Conservation (phyloP, 2,113 vertebrate genomes). For the Nerophis ophidion region DNA sequence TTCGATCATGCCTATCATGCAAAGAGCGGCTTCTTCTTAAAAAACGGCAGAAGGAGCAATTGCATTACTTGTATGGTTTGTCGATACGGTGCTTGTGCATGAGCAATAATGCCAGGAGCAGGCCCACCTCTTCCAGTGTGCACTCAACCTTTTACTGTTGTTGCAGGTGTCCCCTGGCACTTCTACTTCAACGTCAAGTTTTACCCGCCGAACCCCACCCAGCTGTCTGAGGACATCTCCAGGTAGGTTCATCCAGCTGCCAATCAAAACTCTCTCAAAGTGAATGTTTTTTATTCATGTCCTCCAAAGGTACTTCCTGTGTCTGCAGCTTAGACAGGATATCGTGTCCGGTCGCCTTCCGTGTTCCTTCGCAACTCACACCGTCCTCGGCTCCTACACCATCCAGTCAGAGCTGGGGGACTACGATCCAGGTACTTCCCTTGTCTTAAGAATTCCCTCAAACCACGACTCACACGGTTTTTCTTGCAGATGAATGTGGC, state of each 20-base stretch:
- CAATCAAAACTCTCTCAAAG: background rate
- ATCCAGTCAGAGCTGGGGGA: conserved; percentile 94
- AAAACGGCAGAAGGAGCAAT: too few species aligned
- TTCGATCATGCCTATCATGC: too few species aligned
- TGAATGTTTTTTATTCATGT: conserved; percentile 7
- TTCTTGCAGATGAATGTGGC: conserved; percentile 76
- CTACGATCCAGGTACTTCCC: conserved; percentile 72
- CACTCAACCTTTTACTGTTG: background rate
- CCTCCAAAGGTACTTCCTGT: conserved; percentile 87
- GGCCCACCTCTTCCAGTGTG: too few species aligned
- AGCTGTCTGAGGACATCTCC: conserved; percentile 95
- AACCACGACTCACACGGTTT: background rate
- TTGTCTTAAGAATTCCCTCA: too few species aligned
- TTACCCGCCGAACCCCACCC: conserved; percentile 91
- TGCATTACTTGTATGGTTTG: too few species aligned
- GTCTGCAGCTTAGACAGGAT: conserved; percentile 91
- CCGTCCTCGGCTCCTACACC: conserved; percentile 88
- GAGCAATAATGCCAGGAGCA: too few species aligned
- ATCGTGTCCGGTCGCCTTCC: conserved; percentile 87
- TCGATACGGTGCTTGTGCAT: too few species aligned
- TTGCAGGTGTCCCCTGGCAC: conserved; percentile 89
- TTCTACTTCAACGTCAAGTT: conserved; percentile 97
- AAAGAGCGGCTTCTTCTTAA: too few species aligned
- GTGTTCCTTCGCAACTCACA: conserved; percentile 89
- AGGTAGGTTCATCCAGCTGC: conserved; percentile 68